These are phyloP conservation scores for Pantherophis guttatus DNA, from an alignment of 2,113 vertebrate genomes.

Conservation along the genomic window DNA sequence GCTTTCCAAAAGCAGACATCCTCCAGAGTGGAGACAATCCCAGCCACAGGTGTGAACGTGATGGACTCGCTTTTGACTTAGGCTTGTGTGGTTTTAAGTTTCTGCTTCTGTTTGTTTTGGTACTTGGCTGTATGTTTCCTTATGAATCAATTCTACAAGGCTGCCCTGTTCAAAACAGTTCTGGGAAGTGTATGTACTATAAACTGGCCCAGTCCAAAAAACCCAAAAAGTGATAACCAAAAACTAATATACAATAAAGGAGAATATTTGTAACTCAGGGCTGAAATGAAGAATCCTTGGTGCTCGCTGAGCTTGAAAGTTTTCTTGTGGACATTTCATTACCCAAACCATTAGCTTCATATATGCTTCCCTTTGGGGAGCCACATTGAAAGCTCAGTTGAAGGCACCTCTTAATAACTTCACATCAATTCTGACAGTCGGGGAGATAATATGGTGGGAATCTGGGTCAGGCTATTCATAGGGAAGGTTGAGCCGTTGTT, in stretches of 20 bases:
- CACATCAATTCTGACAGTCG: not conserved
- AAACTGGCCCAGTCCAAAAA: not conserved
- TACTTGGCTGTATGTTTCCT: not conserved
- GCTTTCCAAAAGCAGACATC: constrained; percentile 35
- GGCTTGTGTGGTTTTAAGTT: not conserved
- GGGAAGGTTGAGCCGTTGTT: not conserved
- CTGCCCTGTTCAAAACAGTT: not conserved
- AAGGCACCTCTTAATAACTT: not conserved
- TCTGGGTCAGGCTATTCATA: not conserved
- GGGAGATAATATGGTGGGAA: not conserved
- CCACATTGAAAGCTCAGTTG: not conserved
- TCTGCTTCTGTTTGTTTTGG: not conserved
- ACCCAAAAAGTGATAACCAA: not conserved
- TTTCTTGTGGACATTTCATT: too few species aligned
- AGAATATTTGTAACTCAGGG: too few species aligned
- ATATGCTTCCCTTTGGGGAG: not conserved
- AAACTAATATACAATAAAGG: not conserved
- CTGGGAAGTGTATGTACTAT: not conserved
- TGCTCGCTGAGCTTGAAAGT: too few species aligned
- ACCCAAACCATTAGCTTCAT: not conserved
- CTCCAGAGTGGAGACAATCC: constrained; percentile 8
- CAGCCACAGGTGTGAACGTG: constrained; percentile 48
- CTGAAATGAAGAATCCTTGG: too few species aligned
- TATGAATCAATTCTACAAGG: not conserved
- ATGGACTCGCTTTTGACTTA: not conserved